These are phyloP conservation scores for Labrus mixtus DNA, from an alignment of 2,113 vertebrate species.

Conservation along the genomic window DNA sequence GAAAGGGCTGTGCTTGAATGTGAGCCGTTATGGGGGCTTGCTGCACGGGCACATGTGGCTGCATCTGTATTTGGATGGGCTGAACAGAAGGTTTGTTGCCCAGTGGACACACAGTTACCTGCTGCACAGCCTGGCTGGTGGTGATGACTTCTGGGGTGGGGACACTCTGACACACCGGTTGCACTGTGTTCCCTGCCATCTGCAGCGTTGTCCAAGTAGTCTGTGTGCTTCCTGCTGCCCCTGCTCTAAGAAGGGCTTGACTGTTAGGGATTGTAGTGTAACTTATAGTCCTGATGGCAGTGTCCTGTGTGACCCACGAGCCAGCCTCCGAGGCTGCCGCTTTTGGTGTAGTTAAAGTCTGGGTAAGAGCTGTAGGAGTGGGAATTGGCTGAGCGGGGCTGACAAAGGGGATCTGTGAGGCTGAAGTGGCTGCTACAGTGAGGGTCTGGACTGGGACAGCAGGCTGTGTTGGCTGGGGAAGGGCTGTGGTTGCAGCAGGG, in stretches of 20 bases:
- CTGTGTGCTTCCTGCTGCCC: slow-evolving; percentile 89
- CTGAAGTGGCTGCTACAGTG: slow-evolving; percentile 57
- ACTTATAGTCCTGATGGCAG: slow-evolving; percentile 58
- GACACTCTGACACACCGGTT: slow-evolving; percentile 91
- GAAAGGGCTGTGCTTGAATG: slow-evolving; percentile 71
- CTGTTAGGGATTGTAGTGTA: slow-evolving; percentile 73
- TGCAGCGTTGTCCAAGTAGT: slow-evolving; percentile 98
- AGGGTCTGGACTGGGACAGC: slow-evolving; percentile 59
- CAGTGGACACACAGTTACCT: slow-evolving; percentile 79
- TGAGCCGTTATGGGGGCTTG: slow-evolving; percentile 71
- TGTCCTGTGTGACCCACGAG: slow-evolving; percentile 53
- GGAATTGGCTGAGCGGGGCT: slow-evolving; percentile 32
- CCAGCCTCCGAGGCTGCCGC: slow-evolving; percentile 36
- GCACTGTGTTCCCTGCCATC: slow-evolving; percentile 93
- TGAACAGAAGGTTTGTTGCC: slow-evolving; percentile 85
- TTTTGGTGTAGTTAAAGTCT: slow-evolving; percentile 45
- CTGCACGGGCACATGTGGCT: slow-evolving; percentile 77
- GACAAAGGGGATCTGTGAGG: slow-evolving; percentile 45
- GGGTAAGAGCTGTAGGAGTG: slow-evolving; percentile 41
- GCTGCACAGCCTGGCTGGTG: slow-evolving; percentile 70
- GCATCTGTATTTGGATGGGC: slow-evolving; percentile 84
- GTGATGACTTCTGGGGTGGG: slow-evolving; percentile 68
- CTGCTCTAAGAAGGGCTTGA: slow-evolving; percentile 73
- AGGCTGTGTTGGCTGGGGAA: slow-evolving; percentile 72
- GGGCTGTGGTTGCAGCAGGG: slow-evolving; percentile 69